Percentiles rank a stretch among this genome's conserved stretches.
Evolutionary conservation across 2,797 vertebrate genomes (phyloP).

Genomic region (Phoebastria nigripes): DNA sequence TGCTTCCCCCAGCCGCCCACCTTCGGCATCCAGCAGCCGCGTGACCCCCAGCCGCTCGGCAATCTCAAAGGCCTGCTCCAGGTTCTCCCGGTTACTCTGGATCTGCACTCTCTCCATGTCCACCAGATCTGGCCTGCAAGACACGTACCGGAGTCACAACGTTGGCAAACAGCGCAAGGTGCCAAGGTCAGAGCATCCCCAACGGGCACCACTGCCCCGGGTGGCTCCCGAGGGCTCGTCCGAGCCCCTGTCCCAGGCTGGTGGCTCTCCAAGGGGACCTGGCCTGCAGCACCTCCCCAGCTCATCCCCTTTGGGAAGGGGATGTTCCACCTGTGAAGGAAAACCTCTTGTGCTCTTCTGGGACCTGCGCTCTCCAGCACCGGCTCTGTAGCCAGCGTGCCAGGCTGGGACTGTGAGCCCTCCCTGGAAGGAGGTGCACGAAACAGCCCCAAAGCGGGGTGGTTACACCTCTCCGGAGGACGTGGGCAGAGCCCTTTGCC

Average conservation of each 20-base stretch:
- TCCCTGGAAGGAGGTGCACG: neutral
- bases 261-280: neutral
- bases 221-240: rapidly evolving
- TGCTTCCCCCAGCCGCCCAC: slow-evolving; percentile 48
- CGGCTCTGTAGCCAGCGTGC: neutral
- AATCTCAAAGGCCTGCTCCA: slow-evolving; percentile 97
- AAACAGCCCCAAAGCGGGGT: neutral
- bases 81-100: slow-evolving; percentile 93
- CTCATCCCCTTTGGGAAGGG: neutral
- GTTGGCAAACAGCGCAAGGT: neutral
- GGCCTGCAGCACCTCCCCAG: neutral
- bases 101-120: slow-evolving; percentile 91
- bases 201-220: rapidly evolving
- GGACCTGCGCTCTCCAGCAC: neutral
- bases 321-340: neutral
- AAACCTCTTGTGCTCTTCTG: neutral
- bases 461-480: neutral
- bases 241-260: neutral
- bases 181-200: neutral
- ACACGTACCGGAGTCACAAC: rapidly evolving
- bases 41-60: slow-evolving; percentile 94
- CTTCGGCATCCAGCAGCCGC: slow-evolving; percentile 93
- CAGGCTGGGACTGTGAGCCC: neutral
- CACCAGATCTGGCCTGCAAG: slow-evolving; percentile 92
- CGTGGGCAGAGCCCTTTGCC: neutral